A percentile compares a stretch with the other conserved stretches of the same genome.
These are phyloP conservation scores for Phylloscopus whistleri DNA, from an alignment of 2,113 vertebrate species.

Conservation along the genomic window DNA sequence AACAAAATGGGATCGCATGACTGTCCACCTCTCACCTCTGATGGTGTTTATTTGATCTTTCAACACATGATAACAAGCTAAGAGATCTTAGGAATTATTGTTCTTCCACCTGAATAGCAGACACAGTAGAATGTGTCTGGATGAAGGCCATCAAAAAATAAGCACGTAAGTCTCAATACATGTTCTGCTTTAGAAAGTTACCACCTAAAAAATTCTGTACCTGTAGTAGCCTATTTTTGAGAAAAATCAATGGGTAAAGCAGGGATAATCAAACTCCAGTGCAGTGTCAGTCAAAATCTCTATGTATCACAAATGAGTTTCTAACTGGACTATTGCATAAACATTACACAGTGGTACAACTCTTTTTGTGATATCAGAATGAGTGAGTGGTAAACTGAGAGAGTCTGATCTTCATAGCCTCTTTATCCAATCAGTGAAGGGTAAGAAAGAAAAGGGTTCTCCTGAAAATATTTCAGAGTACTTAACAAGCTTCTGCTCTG, in stretches of 20 bases:
- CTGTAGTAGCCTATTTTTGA: not conserved
- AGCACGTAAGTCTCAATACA: not conserved
- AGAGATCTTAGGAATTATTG: not conserved
- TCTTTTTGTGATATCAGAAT: not conserved
- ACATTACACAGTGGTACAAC: not conserved
- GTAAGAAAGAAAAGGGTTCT: not conserved
- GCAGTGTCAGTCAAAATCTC: not conserved
- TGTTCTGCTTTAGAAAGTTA: not conserved
- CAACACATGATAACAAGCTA: not conserved
- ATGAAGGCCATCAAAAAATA: not conserved
- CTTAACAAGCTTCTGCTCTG: not conserved
- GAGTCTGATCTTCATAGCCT: not conserved
- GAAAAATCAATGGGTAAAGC: conserved; percentile 6
- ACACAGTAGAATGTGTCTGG: not conserved
- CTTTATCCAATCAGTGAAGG: not conserved
- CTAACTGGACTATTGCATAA: not conserved
- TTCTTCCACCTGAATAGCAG: not conserved
- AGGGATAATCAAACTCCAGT: not conserved
- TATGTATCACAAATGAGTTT: not conserved
- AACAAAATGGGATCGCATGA: not conserved
- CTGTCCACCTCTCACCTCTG: not conserved
- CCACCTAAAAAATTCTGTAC: not conserved
- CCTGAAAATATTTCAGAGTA: not conserved
- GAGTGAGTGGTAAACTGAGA: not conserved
- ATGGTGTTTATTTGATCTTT: not conserved